Base-by-base conservation (phyloP, 2,797 vertebrate genomes). In the Emys orbicularis region DNA sequence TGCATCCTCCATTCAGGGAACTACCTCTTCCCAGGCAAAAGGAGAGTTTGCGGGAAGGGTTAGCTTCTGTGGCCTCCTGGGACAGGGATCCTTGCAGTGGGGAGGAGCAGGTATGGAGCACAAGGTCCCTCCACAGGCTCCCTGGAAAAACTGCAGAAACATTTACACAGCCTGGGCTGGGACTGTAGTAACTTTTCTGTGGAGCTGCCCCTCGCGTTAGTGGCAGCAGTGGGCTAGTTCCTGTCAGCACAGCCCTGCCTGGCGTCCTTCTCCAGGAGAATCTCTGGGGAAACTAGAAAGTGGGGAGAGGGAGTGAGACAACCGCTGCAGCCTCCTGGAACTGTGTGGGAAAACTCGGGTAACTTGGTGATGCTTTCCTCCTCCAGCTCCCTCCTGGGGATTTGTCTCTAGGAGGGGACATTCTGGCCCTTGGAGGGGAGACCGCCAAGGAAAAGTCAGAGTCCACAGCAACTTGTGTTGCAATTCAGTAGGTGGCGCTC, bases 401-500 rank as follows among this genome's bases (percentile, higher is more conserved):
- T 49, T 49, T 65, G 61, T 52, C 79, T 87, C 47, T 3, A 4
- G 76, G 61, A 94, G 41, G 77, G 37, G 72, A 86, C 76, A 56
- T 89, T 74, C 65, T 52, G 82, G 50, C 0, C 74, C 68, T 92
- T 86, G 93, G 83, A 85, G 41, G 34, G 8, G 83, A 81, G 84
- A 81, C 19, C 47, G 72, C 27, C 88, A 79, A 90, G 61, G n/a
- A 72, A 83, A 83, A 68, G 18, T 84, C 93, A 83, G 86, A 88
- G 84, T 76, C 93, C 96, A 89, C 90, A 97, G 29, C 87, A 88
- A 10, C 94, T 90, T 95, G 81, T 81, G 8, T 95, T 93, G 83
- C 90, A 57, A 93, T 96, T 97, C 97, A 97, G 96, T 96, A 97
- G 97, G 90, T 97, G 97, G 97, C 96, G 93, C 95, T 83, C 96